Conservation (phyloP, 2,797 vertebrate genomes). For the Meda fulgida region DNA sequence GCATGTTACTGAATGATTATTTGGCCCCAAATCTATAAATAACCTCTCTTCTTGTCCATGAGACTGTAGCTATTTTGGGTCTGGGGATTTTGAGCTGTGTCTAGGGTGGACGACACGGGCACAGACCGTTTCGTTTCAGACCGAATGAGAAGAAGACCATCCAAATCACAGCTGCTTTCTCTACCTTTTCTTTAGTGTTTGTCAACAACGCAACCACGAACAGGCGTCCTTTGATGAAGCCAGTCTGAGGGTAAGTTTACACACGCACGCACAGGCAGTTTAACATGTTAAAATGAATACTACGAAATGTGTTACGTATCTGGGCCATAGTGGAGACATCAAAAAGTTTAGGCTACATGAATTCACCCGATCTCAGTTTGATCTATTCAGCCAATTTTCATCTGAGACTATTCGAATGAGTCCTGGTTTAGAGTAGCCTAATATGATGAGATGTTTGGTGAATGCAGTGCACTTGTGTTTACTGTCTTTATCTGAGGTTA, state of each 20-base stretch:
- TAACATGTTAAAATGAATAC: not conserved
- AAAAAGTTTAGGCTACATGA: not conserved
- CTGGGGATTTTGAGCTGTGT: constrained; percentile 55
- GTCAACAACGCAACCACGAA: not conserved
- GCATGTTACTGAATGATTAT: constrained; percentile 66
- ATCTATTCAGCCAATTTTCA: not conserved
- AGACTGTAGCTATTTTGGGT: constrained; percentile 75
- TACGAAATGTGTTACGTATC: not conserved
- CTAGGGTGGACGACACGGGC: constrained; percentile 18
- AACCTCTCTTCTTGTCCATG: constrained; percentile 59
- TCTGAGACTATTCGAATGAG: not conserved
- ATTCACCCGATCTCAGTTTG: not conserved
- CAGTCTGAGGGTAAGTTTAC: constrained; percentile 55
- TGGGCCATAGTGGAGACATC: not conserved
- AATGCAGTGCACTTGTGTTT: not conserved
- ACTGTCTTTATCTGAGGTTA: not conserved
- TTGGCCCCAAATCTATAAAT: constrained; percentile 74
- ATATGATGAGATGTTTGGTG: not conserved
- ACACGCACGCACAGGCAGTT: not conserved
- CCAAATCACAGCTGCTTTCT: not conserved
- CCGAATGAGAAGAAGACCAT: not conserved
- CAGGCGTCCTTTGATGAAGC: constrained; percentile 39
- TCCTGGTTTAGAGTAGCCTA: not conserved
- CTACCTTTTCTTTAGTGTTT: not conserved
- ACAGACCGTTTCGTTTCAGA: constrained; percentile 6